A percentile compares a stretch with the other conserved stretches of the same genome.
Evolutionary conservation across 2,113 vertebrate genomes (phyloP).

Genomic region (Naja naja): DNA sequence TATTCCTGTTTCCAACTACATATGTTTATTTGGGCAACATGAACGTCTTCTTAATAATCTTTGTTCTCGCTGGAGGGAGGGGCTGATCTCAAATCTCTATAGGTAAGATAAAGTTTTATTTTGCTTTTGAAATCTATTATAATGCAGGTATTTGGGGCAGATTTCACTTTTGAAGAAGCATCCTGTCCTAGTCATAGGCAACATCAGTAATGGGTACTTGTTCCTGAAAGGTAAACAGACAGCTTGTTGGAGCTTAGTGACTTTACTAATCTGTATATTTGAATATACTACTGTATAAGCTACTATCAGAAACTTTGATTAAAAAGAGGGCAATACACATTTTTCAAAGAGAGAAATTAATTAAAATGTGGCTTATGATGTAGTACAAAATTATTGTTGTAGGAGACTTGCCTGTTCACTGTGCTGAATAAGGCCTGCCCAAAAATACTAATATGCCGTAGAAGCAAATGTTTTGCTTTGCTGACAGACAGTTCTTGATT

Average conservation of each 20-base stretch:
- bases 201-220: not conserved
- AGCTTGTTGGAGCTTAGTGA: not conserved
- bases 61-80: slow-evolving; percentile 65
- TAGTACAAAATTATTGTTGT: not conserved
- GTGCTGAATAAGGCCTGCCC: not conserved
- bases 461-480: not conserved
- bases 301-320: not conserved
- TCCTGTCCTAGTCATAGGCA: not conserved
- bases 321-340: not conserved
- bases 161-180: not conserved
- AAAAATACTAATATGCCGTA: not conserved
- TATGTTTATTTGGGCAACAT: slow-evolving; percentile 83
- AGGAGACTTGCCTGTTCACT: not conserved
- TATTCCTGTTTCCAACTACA: slow-evolving; percentile 82
- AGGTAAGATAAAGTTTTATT: slow-evolving; percentile 68
- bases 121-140: not conserved
- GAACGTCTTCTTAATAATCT: slow-evolving; percentile 87
- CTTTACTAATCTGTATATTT: not conserved
- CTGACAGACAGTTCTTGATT: not conserved
- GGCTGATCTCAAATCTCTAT: slow-evolving; percentile 82
- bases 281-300: not conserved
- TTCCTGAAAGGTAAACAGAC: not conserved
- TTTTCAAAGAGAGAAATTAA: not conserved
- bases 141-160: not conserved
- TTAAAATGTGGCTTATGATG: not conserved